Evolutionary conservation across 2,888 invertebrate genomes (phyloP).

Genomic region (Pherbina coryleti): DNA sequence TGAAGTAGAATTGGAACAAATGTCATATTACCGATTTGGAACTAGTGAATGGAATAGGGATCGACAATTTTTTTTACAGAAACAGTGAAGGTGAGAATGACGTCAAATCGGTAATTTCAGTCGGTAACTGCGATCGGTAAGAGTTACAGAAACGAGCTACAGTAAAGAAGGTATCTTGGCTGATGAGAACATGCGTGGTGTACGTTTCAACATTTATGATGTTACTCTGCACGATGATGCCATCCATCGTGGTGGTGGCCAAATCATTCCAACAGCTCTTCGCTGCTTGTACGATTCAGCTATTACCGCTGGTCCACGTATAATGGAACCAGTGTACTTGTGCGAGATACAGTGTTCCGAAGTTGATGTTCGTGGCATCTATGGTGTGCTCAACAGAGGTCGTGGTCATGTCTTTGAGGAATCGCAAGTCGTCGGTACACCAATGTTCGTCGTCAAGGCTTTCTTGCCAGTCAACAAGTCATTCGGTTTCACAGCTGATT

Average conservation of each 20-base stretch:
- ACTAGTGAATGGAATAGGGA: no score
- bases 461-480: slow-evolving; percentile 99
- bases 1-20: no score
- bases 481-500: slow-evolving; percentile 99
- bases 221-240: slow-evolving; percentile 99
- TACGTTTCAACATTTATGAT: slow-evolving; percentile 98
- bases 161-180: slow-evolving; percentile 99
- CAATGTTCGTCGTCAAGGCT: slow-evolving; percentile 99
- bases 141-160: no score
- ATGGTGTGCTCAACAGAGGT: slow-evolving; percentile 95
- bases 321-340: slow-evolving; percentile 99
- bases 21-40: no score
- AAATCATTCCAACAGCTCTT: slow-evolving; percentile 99
- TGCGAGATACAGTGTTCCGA: slow-evolving; percentile 99
- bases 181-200: slow-evolving; percentile 97
- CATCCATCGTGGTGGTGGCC: slow-evolving; percentile 99
- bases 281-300: slow-evolving; percentile 96
- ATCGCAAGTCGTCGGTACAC: slow-evolving; percentile 93
- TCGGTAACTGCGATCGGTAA: no score
- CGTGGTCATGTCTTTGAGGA: slow-evolving; percentile 99
- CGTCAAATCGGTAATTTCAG: no score
- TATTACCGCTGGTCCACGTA: slow-evolving; percentile 91
- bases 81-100: no score
- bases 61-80: no score
- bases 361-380: slow-evolving; percentile 96